Percentiles rank a stretch among this genome's conserved stretches.
phyloP scores from a whole-genome alignment of 1,140 invertebrate species.

The Contarinia nasturtii region DNA sequence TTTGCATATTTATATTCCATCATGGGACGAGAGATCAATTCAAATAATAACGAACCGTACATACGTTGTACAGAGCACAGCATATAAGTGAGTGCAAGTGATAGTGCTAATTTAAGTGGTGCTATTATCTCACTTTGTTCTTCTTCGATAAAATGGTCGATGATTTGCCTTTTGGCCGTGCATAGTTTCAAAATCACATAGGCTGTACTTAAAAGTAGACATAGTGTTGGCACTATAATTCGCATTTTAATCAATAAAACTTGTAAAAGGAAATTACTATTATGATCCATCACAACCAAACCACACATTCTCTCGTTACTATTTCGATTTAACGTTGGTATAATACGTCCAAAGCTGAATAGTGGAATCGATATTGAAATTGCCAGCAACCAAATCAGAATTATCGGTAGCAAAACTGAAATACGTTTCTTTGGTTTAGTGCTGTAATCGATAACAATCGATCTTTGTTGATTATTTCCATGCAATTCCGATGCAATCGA shows the following conservation, averaged over 20 bases:
- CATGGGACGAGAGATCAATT: neutral
- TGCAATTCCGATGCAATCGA: slow-evolving; percentile 8
- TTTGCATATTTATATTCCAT: slow-evolving; percentile 1
- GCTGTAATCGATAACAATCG: slow-evolving; percentile 27
- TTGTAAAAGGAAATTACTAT: neutral
- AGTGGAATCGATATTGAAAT: slow-evolving; percentile 32
- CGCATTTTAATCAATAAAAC: neutral
- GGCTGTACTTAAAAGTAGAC: neutral
- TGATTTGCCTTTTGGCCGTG: neutral
- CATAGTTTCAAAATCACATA: neutral
- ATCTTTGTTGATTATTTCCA: slow-evolving; percentile 23
- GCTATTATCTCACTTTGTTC: neutral
- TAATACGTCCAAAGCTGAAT: slow-evolving; percentile 18
- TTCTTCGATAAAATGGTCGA: neutral
- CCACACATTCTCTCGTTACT: neutral
- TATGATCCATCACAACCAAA: neutral
- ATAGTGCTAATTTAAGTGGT: neutral
- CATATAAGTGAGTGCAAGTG: neutral
- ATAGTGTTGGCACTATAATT: slow-evolving; percentile 1
- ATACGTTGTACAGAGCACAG: neutral
- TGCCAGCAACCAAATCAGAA: slow-evolving; percentile 31
- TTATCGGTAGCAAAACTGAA: slow-evolving; percentile 25
- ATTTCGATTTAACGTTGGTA: slow-evolving; percentile 1
- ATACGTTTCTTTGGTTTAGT: slow-evolving; percentile 20
- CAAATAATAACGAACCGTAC: slow-evolving; percentile 1